These are phyloP conservation scores for Probosciger aterrimus DNA, from an alignment of 2,113 vertebrate species.

Conservation along the genomic window DNA sequence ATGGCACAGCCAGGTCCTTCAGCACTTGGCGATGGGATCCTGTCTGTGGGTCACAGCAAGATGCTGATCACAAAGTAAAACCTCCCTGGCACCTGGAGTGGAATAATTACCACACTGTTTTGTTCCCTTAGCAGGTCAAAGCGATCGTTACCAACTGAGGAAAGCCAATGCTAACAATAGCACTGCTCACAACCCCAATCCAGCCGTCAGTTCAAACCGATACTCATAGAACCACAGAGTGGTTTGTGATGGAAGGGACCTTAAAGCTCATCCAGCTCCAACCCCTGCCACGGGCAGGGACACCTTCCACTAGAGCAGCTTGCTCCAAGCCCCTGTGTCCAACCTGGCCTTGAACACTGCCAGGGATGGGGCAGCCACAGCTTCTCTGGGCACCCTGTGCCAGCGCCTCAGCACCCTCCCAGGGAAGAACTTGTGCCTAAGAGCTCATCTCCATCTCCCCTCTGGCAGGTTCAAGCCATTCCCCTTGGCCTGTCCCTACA, in stretches of 20 bases:
- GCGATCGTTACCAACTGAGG: background rate
- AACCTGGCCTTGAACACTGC: too few species aligned
- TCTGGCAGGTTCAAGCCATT: too few species aligned
- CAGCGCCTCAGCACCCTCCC: too few species aligned
- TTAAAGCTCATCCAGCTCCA: background rate
- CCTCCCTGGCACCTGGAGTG: background rate
- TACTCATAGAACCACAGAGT: background rate
- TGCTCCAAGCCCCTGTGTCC: too few species aligned
- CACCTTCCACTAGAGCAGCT: background rate
- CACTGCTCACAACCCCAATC: background rate
- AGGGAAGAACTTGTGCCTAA: too few species aligned
- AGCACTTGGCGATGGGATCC: background rate
- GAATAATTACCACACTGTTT: background rate
- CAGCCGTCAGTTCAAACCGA: background rate
- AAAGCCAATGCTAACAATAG: background rate
- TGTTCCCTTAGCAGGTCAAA: background rate
- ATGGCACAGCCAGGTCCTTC: fast-evolving
- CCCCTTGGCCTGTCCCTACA: too few species aligned
- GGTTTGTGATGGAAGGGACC: background rate
- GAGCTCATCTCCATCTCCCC: too few species aligned
- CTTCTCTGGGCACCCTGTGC: too few species aligned
- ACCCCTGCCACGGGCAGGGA: background rate
- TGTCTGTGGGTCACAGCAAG: background rate
- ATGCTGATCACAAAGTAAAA: background rate
- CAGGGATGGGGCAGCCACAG: too few species aligned